Evolutionary conservation across 2,113 vertebrate genomes (phyloP), one percentile per base, ranked within the genome.

Genomic region (Corythoichthys intestinalis): DNA sequence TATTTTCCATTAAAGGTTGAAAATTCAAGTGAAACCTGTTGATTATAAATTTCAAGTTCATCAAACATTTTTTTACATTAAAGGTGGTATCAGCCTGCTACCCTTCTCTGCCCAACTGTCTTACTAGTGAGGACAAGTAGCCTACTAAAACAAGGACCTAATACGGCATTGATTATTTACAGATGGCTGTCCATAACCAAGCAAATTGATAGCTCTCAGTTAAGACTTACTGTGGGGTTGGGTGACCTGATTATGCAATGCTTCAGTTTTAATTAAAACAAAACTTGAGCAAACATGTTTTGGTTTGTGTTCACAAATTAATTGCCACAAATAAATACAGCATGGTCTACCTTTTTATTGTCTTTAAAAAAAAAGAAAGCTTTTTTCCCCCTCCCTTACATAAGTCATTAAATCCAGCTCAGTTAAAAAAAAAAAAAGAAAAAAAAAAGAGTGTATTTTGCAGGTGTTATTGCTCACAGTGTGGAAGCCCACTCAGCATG

Each of bases 401-500:
- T 58, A 58, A 37, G 11, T 37, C 56, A 57, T 13, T 11, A 35
- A 57, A 35, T 1, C 53, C 10, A 46, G 20, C 62, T 71, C 6
- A 65, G 6, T 63, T 56, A 34, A 53, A 8, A 20, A 1, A n/a
- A 53, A 20, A 6, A 6, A 44, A 48, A 48, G 12, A 47, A 47
- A 13, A 62, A 57, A 13, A 1, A 54, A 20, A 39, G 15, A 6
- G 6, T 34, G 48, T 41, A 8, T 75, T 62, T 44, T 71, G 38
- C 52, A 75, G 44, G 44, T 69, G n/a, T 63, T 69, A 82, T 79
- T 85, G 82, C 83, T 83, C 75, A 84, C 83, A 89, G 85, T 79
- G 82, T 71, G 58, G 73, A 79, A 85, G 80, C 78, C 54, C 49
- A 65, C 53, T 28, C 74, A 70, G 70, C 86, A 87, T 90, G 89